These are phyloP conservation scores for Agelastica alni DNA, from an alignment of 2,888 invertebrate species.

Conservation along the genomic window DNA sequence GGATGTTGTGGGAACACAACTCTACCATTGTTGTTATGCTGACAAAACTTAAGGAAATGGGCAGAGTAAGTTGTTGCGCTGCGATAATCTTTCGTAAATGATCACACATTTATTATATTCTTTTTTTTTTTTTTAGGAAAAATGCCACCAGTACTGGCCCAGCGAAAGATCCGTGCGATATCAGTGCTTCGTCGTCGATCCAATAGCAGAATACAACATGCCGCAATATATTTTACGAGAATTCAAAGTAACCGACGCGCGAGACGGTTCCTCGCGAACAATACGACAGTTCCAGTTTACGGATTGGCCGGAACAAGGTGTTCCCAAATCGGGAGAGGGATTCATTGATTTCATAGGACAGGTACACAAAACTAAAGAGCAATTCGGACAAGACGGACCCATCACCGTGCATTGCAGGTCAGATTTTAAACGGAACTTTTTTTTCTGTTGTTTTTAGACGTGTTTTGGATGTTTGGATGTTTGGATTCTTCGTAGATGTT, in stretches of 20 bases:
- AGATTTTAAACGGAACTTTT: conserved; percentile 21
- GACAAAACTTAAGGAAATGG: conserved; percentile 97
- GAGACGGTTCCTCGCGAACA: conserved; percentile 94
- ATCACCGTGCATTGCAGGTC: conserved; percentile 97
- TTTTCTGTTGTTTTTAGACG: no score
- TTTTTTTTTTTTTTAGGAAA: conserved; percentile 71
- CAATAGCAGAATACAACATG: conserved; percentile 99
- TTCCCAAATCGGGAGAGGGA: conserved; percentile 96
- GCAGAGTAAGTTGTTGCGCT: conserved; percentile 70
- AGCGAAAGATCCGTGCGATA: conserved; percentile 96
- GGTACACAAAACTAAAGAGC: conserved; percentile 99
- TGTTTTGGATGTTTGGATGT: no score
- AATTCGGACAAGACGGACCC: conserved; percentile 99
- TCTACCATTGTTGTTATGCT: conserved; percentile 99
- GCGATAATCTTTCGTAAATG: not conserved
- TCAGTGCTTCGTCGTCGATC: conserved; percentile 98
- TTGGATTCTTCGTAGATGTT: no score
- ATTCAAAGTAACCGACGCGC: conserved; percentile 98
- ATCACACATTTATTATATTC: not conserved
- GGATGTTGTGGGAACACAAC: conserved; percentile 99
- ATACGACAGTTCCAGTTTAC: conserved; percentile 96
- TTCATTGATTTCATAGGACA: conserved; percentile 99
- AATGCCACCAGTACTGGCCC: conserved; percentile 99
- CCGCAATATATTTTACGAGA: conserved; percentile 98
- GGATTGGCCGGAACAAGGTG: conserved; percentile 96